Evolutionary conservation across 2,113 vertebrate genomes (phyloP), one percentile per base, ranked within the genome.

Genomic region (Lanius collurio): DNA sequence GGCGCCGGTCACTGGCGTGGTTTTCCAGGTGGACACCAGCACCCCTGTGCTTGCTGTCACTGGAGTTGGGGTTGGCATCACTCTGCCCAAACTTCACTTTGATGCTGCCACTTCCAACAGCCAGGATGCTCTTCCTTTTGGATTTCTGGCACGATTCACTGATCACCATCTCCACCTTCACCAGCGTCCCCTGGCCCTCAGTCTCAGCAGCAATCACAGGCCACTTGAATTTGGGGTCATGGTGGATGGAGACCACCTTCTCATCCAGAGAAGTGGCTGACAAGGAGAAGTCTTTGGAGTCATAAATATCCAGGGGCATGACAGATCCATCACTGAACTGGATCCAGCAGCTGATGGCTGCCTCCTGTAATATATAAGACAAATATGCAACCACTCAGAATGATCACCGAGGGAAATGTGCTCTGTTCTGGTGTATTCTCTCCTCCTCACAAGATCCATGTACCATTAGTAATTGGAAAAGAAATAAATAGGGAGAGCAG

Each of bases 291-390:
- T 98, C 98, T 70, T 98, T 96, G 21, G 97, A 93, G 37, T 99
- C 98, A 31, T 99, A 99, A 76, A 99, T 98, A 79, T 99, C 99
- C 96, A 99, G 94, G 9, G 99, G 99, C 11, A 98, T 98, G 93
- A 99, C 98, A 13, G 98, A 98, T 23, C 99, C 99, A 3, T 99
- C 99, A 2, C 99, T 99, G 98, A 99, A 99, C 91, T 99, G 98
- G 80, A 99, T 96, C 99, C 99, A 99, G 88, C 98, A 98, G 78
- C 99, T 99, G 94, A 99, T 97, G 97, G 98, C 97, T 9, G 99
- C 99, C 91, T 99, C 98, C 99, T 99, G 73, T 33, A 41, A 89
- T 10, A 83, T 14, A 83, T 13, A 44, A 86, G 81, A 60, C 31
- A 63, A 47, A 86, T 16, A 35, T 1, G 60, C 3, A 3, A 22